Percentiles rank a stretch among this genome's conserved stretches.
Evolutionary conservation across 1,140 invertebrate genomes (phyloP).

Genomic region (Tetraneura akinire): DNA sequence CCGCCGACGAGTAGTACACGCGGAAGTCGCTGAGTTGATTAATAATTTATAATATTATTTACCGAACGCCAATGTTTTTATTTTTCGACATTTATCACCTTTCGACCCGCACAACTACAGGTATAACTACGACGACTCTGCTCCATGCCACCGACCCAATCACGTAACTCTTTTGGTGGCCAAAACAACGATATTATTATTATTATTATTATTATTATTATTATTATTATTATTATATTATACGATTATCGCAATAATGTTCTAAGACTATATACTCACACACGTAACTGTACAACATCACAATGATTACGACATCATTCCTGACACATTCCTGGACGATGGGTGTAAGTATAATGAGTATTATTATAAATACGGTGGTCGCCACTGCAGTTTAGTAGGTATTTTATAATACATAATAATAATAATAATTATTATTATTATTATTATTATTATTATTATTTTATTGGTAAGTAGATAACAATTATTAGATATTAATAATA

Average conservation of each 20-base stretch:
- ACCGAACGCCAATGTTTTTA: not conserved
- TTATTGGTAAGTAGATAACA: no score
- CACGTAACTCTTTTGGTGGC: not conserved
- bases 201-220: no score
- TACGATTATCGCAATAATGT: not conserved
- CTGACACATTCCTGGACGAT: not conserved
- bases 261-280: not conserved
- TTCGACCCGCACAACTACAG: no score
- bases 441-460: no score
- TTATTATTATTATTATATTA: no score
- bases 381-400: no score
- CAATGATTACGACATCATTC: not conserved
- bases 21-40: slow-evolving; percentile 19
- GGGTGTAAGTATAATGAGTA: no score
- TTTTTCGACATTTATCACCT: not conserved
- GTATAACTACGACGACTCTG: no score
- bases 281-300: not conserved
- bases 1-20: not conserved
- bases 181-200: not conserved
- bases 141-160: slow-evolving; percentile 4
- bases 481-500: no score
- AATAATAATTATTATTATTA: no score
- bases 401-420: no score
- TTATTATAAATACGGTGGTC: no score
- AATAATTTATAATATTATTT: not conserved